A percentile compares a stretch with the other conserved stretches of the same genome.
Conservation (phyloP, 2,888 invertebrate species). For the Lamproptera curius region DNA sequence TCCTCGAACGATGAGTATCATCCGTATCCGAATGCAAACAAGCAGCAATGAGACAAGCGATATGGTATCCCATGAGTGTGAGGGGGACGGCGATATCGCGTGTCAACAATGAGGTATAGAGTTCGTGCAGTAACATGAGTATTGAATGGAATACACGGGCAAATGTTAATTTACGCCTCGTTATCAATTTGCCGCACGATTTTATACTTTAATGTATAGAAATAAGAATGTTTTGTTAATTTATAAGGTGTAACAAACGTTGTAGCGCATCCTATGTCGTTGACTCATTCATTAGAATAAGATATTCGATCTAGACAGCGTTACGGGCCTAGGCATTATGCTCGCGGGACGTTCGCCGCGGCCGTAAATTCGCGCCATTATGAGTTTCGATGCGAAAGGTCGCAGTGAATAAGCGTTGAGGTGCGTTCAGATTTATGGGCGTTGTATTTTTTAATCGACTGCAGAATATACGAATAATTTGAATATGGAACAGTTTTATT, state of each 20-base stretch:
- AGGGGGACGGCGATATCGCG: conserved; percentile 38
- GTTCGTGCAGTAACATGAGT: conserved; percentile 60
- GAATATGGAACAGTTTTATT: too few relatives aligned
- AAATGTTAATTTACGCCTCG: conserved; percentile 30
- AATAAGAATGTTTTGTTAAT: conserved; percentile 23
- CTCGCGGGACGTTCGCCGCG: neutral
- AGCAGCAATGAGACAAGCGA: conserved; percentile 22
- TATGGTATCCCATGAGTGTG: conserved; percentile 14
- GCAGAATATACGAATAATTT: too few relatives aligned
- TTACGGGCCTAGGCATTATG: conserved; percentile 18
- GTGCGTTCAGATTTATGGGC: neutral
- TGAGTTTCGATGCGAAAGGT: conserved; percentile 3
- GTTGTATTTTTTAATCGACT: too few relatives aligned
- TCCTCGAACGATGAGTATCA: conserved; percentile 10
- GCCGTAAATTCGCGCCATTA: neutral
- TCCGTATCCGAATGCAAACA: conserved; percentile 13
- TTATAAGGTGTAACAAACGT: conserved; percentile 19
- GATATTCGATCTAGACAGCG: conserved; percentile 30
- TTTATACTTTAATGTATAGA: conserved; percentile 23
- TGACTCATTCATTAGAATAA: conserved; percentile 58
- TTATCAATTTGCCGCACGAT: conserved; percentile 25
- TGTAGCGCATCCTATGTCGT: conserved; percentile 45
- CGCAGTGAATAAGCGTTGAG: neutral
- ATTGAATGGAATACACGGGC: conserved; percentile 52
- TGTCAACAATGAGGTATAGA: conserved; percentile 62